Base-by-base conservation (phyloP, 2,888 invertebrate genomes). In the Disparrhopalites patrizii region DNA sequence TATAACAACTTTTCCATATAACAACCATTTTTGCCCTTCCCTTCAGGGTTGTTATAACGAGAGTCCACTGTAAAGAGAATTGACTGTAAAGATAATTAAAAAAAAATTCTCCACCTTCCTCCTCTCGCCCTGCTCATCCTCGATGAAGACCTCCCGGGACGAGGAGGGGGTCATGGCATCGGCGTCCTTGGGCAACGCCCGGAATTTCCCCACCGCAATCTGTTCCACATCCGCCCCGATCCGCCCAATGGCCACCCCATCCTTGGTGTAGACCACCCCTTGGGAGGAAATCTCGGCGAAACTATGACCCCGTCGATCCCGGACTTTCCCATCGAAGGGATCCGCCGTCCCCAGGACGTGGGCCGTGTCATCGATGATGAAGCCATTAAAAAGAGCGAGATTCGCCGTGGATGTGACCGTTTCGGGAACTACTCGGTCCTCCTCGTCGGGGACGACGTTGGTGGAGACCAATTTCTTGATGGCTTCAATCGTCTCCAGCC, bases 341-440 rank as follows among this genome's bases (percentile, higher is more conserved):
- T 61, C 50, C 10, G 28, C 60, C 8, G 60, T 50, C 4, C 60
- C 50, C 18, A 47, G n/a, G n/a, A 61, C 60, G 5, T 31, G 31
- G 23, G 60, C 31, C 2, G 25, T 13, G 20, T 47, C 33, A 30
- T 61, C 60, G 15, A 61, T 50, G 15, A 61, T 23, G 25, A 61
- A 61, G 10, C 60, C 60, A 50, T 61, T 61, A 8, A 61, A 61
- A 15, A 61, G 30, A 7, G 60, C 60, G 0, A 61, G 50, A 30
- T 31, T 61, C 2, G 60, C 60, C 1, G n/a, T 20, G 8, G 60
- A 28, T n/a, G 43, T 18, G n/a, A 25, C 36, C 13, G n/a, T 8
- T 28, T 25, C n/a, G n/a, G 40, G 36, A 20, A 27, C 15, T n/a
- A 27, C 28, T 1, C 15, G 25, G 1, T 27, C 13, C n/a, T 15